phyloP scores from a whole-genome alignment of 1,140 invertebrate species.

The Zaprionus camerounensis region DNA sequence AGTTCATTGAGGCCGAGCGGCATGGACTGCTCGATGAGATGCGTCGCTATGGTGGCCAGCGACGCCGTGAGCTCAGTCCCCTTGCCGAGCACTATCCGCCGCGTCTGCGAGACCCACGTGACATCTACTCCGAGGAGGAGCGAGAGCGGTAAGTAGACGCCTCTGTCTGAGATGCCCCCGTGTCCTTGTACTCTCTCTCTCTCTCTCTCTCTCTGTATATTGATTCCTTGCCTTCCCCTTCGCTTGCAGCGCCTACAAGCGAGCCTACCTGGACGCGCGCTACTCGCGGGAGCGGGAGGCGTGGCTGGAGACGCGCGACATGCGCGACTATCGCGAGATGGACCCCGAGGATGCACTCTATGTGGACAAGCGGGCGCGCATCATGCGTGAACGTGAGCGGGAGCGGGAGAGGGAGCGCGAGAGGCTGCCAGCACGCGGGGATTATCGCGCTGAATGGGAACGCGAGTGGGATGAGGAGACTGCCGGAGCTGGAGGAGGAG shows the following conservation, averaged over 20 bases:
- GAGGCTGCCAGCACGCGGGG: conserved; percentile 55
- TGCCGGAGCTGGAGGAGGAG: conserved; percentile 14
- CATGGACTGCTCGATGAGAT: conserved; percentile 72
- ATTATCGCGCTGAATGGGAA: conserved; percentile 74
- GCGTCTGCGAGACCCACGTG: conserved; percentile 66
- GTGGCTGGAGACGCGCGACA: conserved; percentile 69
- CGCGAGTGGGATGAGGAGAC: conserved; percentile 74
- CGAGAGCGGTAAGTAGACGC: conserved; percentile 59
- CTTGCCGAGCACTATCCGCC: conserved; percentile 64
- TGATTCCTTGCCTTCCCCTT: neutral
- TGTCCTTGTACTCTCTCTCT: neutral
- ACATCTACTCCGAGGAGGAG: conserved; percentile 77
- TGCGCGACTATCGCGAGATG: conserved; percentile 72
- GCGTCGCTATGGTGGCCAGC: conserved; percentile 60
- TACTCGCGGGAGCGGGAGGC: conserved; percentile 73
- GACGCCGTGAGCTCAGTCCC: conserved; percentile 67
- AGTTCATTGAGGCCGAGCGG: conserved; percentile 70
- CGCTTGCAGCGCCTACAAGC: conserved; percentile 64
- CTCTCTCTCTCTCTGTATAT: neutral
- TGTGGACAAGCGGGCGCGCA: conserved; percentile 67
- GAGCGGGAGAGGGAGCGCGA: conserved; percentile 66
- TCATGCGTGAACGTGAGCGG: conserved; percentile 58
- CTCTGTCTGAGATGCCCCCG: no score
- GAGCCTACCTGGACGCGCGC: conserved; percentile 66
- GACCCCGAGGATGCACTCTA: conserved; percentile 69